These are phyloP conservation scores for Brachyalestes nurse DNA, from an alignment of 2,797 vertebrate species.

Conservation along the genomic window DNA sequence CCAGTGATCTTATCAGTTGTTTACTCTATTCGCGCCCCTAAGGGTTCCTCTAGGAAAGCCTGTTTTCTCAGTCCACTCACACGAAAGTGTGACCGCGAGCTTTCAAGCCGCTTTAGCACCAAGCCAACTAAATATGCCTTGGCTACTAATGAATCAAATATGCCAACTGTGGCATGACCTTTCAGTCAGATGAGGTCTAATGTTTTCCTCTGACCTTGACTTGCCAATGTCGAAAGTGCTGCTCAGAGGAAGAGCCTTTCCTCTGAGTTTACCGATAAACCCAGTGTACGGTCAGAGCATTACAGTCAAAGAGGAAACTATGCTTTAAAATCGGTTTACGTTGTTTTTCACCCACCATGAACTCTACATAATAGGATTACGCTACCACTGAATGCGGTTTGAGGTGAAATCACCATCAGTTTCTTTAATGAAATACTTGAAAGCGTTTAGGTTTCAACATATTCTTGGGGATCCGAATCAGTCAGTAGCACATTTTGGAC, in stretches of 20 bases:
- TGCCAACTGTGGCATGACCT: constrained; percentile 34
- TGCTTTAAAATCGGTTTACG: constrained; percentile 34
- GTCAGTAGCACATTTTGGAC: not conserved
- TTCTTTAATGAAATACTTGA: not conserved
- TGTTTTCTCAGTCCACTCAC: constrained; percentile 59
- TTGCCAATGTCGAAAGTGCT: constrained; percentile 30
- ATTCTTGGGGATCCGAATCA: not conserved
- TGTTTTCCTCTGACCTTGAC: constrained; percentile 44
- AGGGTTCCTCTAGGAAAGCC: constrained; percentile 63
- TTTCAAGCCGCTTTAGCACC: constrained; percentile 36
- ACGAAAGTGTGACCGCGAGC: constrained; percentile 46
- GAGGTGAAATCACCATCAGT: not conserved
- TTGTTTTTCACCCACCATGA: not conserved
- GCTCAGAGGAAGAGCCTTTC: constrained; percentile 45
- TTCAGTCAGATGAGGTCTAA: constrained; percentile 13
- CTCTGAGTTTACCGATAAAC: constrained; percentile 28
- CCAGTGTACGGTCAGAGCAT: constrained; percentile 12
- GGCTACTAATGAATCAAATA: constrained; percentile 33
- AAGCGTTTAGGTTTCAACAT: not conserved
- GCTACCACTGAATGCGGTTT: not conserved
- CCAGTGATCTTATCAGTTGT: constrained; percentile 75
- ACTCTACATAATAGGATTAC: not conserved
- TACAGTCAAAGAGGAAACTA: constrained; percentile 31
- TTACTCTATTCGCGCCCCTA: constrained; percentile 61
- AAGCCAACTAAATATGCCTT: constrained; percentile 11